phyloP scores from a whole-genome alignment of 2,797 vertebrate genomes.

The Cuniculus paca region DNA sequence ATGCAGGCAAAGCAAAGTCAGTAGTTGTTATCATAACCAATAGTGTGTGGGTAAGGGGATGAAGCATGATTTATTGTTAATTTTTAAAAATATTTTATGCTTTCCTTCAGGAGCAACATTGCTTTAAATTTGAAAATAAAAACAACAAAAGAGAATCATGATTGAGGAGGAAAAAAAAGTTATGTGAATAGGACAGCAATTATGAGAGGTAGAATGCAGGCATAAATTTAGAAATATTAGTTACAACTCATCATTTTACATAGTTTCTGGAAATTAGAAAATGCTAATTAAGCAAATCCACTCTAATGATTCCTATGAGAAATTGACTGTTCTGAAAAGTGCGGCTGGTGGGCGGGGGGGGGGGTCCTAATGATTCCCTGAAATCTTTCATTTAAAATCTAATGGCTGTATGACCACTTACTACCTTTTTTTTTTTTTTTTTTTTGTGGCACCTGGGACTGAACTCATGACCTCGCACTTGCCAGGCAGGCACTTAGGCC shows the following conservation, averaged over 20 bases:
- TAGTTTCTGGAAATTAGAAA: background rate
- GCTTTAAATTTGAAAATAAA: constrained; percentile 62
- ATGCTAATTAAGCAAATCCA: background rate
- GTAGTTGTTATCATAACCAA: background rate
- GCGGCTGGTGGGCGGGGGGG: no score
- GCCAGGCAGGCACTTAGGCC: no score
- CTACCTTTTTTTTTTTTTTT: background rate
- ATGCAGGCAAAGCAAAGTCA: background rate
- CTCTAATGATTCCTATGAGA: constrained; percentile 1
- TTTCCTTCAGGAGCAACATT: constrained; percentile 47
- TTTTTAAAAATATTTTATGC: constrained; percentile 11
- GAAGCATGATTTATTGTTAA: background rate
- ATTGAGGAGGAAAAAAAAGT: background rate
- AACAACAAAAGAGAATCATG: constrained; percentile 16
- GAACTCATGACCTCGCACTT: no score
- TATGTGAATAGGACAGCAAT: background rate
- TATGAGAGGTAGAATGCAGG: background rate
- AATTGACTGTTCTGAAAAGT: background rate
- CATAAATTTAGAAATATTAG: background rate
- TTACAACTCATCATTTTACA: background rate
- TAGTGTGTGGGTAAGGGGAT: background rate
- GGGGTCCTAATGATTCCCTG: background rate
- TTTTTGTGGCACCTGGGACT: background rate
- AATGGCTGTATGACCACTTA: background rate
- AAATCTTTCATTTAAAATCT: background rate